phyloP scores from a whole-genome alignment of 2,113 vertebrate species.

The Tonatia bakeri region DNA sequence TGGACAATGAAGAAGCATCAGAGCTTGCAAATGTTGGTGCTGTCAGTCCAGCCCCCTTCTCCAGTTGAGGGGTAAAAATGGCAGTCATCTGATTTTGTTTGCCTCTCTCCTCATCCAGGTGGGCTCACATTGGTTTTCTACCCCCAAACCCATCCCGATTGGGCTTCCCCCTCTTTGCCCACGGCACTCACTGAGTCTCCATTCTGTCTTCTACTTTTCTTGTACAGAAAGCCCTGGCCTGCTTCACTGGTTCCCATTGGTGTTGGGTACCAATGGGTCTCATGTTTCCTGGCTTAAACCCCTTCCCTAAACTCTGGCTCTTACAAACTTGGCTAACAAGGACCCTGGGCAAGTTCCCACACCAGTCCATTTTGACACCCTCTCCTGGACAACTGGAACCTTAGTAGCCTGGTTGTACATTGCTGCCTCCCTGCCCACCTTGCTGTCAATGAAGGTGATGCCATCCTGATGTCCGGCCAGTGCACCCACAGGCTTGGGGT shows the following conservation, averaged over 20 bases:
- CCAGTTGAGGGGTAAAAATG: background rate
- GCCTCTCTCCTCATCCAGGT: background rate
- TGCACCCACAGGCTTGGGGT: slow-evolving; percentile 91
- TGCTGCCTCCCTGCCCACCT: slow-evolving; percentile 77
- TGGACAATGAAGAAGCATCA: background rate
- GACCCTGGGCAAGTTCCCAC: background rate
- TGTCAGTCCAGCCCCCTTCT: background rate
- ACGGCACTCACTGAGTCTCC: background rate
- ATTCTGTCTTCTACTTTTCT: background rate
- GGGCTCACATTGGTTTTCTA: background rate
- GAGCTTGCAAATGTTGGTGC: background rate
- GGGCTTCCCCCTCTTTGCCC: background rate
- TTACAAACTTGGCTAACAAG: background rate
- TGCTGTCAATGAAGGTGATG: slow-evolving; percentile 95
- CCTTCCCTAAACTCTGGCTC: background rate
- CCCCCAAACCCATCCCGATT: background rate
- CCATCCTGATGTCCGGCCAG: slow-evolving; percentile 93
- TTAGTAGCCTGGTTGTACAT: background rate
- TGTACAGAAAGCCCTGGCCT: background rate
- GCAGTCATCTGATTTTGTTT: background rate
- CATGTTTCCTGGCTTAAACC: background rate
- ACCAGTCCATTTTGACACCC: background rate
- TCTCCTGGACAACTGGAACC: background rate
- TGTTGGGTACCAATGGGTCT: background rate
- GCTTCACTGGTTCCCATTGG: background rate